Evolutionary conservation across 2,113 vertebrate genomes (phyloP), one percentile per base, ranked within the genome.

Genomic region (Corythoichthys haematopterus): DNA sequence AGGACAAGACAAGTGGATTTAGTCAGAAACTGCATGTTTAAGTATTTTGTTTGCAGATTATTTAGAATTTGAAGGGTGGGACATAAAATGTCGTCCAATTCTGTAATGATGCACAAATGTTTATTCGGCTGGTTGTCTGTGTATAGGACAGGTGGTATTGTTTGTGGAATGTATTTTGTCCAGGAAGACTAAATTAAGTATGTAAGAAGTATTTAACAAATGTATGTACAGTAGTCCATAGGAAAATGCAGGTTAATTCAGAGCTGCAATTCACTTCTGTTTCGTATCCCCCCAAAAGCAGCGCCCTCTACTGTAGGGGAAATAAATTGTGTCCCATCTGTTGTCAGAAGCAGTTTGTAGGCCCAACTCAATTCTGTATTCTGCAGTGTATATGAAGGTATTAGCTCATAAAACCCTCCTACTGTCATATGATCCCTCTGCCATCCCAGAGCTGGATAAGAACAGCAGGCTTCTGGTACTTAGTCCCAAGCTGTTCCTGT

Each of bases 391-490:
- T 85, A 83, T 87, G 81, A 75, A 87, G 89, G 86, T 84, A 89
- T 88, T 88, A 88, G 83, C 85, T 80, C 89, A 82, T 87, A 88
- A 90, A 88, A 85, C 77, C 85, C 83, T 86, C 87, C 86, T 85
- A 89, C 87, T 87, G 89, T 88, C 85, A 86, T 77, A 84, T 84
- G 84, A 86, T 86, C 81, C 79, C 79, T 47, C 73, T 72, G 76
- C 72, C 48, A 75, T 89, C 86, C 86, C 86, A 43, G 73, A 81
- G 87, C 80, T 77, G 79, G 68, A 71, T 82, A 75, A 80, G 83
- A 90, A 90, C 89, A 90, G 89, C 89, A 89, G 85, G 89, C 76
- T 85, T 85, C 79, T 82, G 80, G 87, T 84, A 84, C 85, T 82
- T 77, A 81, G 80, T 88, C 88, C 88, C 86, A 87, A 85, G 85